A percentile compares a stretch with the other conserved stretches of the same genome.
These are phyloP conservation scores for Heteractis magnifica DNA, from an alignment of 92 coral and sea anemone species.

Conservation along the genomic window DNA sequence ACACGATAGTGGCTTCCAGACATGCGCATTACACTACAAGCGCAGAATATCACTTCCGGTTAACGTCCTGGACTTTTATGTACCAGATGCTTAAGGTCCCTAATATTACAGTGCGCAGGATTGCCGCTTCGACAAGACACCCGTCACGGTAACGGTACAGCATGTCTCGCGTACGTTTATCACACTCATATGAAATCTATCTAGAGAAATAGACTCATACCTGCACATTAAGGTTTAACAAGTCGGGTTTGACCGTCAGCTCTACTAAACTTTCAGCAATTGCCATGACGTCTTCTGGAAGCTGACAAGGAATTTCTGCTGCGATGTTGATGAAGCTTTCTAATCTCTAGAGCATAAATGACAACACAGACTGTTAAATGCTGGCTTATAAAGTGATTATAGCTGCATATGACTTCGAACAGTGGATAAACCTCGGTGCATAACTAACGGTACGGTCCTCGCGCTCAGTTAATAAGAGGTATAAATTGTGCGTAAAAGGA, in stretches of 20 bases:
- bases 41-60: too few species aligned
- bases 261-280: conserved; percentile 9
- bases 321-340: conserved; percentile 5
- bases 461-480: too few species aligned
- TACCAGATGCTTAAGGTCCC: too few species aligned
- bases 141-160: too few species aligned
- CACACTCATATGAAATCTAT: background rate
- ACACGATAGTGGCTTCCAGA: too few species aligned
- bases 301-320: conserved; percentile 9
- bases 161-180: too few species aligned
- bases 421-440: background rate
- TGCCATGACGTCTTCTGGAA: conserved; percentile 25
- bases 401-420: background rate
- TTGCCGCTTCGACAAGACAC: too few species aligned
- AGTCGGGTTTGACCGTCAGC: background rate
- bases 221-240: background rate
- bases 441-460: background rate
- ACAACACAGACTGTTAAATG: background rate
- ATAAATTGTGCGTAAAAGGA: too few species aligned
- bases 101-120: too few species aligned
- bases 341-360: background rate
- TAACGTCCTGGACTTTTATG: too few species aligned
- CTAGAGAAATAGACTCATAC: background rate
- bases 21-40: too few species aligned
- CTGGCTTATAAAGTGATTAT: background rate